These are phyloP conservation scores for Heliocidaris tuberculata DNA, from an alignment of 35 echinoderm and acorn worm species.

Conservation along the genomic window DNA sequence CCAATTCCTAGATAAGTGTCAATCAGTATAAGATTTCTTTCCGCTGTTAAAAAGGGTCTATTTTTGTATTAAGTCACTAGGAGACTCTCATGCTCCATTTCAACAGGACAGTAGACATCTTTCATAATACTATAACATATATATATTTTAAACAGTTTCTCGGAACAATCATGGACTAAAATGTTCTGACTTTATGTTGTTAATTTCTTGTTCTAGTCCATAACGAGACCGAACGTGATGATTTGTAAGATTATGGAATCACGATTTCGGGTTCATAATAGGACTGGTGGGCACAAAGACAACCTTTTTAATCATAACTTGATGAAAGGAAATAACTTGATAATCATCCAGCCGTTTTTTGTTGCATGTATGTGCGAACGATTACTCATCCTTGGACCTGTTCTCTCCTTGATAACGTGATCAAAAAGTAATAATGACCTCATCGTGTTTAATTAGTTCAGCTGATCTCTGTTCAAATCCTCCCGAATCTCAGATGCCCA, in stretches of 20 bases:
- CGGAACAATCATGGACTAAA: no score
- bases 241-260: not conserved
- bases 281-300: not conserved
- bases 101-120: no score
- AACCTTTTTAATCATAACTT: not conserved
- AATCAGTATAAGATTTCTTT: no score
- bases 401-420: not conserved
- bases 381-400: not conserved
- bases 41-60: no score
- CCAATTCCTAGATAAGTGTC: no score
- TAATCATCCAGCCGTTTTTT: not conserved
- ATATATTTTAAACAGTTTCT: no score
- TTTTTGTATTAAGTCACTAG: no score
- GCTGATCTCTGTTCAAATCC: slow-evolving; percentile 10
- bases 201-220: not conserved
- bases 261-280: not conserved
- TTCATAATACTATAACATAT: no score
- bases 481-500: not conserved
- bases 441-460: slow-evolving; percentile 3
- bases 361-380: not conserved
- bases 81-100: no score
- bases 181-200: not conserved
- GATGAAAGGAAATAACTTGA: not conserved
- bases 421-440: slow-evolving; percentile 13
- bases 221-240: not conserved